These are phyloP conservation scores for Pachyseris speciosa DNA, from an alignment of 64 coral and sea anemone species.

Conservation along the genomic window DNA sequence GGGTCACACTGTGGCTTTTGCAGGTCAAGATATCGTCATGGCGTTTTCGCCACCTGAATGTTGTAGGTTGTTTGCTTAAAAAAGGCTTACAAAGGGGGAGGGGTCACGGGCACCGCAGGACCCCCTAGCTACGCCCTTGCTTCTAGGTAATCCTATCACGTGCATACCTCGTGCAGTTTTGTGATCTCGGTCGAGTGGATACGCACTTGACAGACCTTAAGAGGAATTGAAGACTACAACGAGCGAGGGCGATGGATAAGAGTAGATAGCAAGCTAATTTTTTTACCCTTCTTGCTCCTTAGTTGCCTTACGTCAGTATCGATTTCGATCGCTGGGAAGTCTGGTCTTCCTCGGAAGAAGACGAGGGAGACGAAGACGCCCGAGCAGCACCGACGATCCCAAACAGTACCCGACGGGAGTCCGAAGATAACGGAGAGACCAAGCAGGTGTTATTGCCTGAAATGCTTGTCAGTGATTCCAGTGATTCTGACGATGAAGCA, in stretches of 20 bases:
- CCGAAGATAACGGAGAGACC: background rate
- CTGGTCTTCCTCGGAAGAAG: constrained; percentile 82
- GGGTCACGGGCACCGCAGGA: no score
- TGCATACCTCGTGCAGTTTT: no score
- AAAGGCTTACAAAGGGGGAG: no score
- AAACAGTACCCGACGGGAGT: background rate
- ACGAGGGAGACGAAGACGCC: constrained; percentile 47
- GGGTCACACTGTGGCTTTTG: no score
- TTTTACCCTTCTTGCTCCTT: background rate
- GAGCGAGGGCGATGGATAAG: background rate
- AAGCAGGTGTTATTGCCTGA: constrained; percentile 46
- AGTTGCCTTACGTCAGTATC: constrained; percentile 72
- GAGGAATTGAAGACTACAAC: no score
- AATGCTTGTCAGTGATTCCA: constrained; percentile 51
- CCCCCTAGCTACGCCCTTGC: no score
- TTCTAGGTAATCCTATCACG: no score
- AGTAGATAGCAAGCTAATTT: background rate
- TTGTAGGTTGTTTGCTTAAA: no score
- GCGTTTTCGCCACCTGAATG: no score
- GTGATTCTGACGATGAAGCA: constrained; percentile 30
- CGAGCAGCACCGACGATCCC: constrained; percentile 15
- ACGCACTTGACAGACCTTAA: no score
- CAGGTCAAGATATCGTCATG: no score
- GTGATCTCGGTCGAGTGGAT: no score
- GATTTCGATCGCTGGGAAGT: constrained; percentile 94